These are phyloP conservation scores for Cephus runcator DNA, from an alignment of 2,888 invertebrate genomes.

Conservation along the genomic window DNA sequence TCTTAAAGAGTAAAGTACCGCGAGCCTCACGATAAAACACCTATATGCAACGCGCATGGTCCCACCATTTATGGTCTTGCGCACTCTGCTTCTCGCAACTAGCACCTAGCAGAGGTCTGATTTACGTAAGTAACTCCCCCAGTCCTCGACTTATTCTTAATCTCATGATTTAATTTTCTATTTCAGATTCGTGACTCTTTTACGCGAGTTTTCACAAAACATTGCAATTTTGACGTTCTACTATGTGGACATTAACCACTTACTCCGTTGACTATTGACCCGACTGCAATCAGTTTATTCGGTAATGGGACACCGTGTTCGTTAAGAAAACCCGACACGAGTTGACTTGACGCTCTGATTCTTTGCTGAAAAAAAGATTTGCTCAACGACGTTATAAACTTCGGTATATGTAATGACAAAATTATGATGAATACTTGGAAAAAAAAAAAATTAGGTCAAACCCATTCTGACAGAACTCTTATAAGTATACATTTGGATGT, in stretches of 20 bases:
- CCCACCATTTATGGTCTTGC: conserved; percentile 35
- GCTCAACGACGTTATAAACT: neutral
- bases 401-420: neutral
- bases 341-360: neutral
- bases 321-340: neutral
- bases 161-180: neutral
- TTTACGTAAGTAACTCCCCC: conserved; percentile 21
- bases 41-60: conserved; percentile 32
- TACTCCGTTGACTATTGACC: neutral
- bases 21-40: neutral
- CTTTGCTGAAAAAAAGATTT: neutral
- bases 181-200: neutral
- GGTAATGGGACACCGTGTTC: neutral
- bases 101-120: conserved; percentile 18
- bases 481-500: neutral
- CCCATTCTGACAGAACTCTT: neutral
- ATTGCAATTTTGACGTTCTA: neutral
- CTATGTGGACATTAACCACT: neutral
- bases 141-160: neutral
- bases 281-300: neutral
- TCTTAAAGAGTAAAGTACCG: neutral
- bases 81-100: conserved; percentile 24
- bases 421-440: neutral
- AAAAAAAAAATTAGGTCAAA: neutral
- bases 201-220: neutral